phyloP scores from a whole-genome alignment of 53 echinoderm and acorn worm species.

The Antedon mediterranea region DNA sequence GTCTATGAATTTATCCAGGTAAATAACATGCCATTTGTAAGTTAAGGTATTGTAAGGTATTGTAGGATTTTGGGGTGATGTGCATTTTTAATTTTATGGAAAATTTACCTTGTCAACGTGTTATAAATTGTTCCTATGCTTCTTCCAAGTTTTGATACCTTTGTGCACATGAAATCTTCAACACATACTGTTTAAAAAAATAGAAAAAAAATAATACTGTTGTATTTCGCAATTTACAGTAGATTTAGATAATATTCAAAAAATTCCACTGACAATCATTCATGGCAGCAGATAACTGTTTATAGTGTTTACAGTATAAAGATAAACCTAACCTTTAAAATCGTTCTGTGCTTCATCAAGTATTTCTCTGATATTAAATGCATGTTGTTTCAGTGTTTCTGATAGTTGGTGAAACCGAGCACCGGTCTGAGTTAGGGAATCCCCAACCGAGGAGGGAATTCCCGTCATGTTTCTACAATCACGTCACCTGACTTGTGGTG shows the following conservation, averaged over 20 bases:
- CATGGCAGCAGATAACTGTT: too few species aligned
- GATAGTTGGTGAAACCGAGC: background rate
- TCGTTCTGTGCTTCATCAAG: background rate
- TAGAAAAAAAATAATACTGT: too few species aligned
- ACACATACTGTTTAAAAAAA: constrained; percentile 12
- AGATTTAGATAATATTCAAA: too few species aligned
- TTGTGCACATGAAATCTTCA: constrained; percentile 16
- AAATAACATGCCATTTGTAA: too few species aligned
- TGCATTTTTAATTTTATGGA: background rate
- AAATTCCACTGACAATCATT: too few species aligned
- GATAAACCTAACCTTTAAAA: background rate
- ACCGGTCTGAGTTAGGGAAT: background rate
- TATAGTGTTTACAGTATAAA: too few species aligned
- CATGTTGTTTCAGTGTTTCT: background rate
- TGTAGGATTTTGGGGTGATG: too few species aligned
- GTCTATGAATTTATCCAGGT: too few species aligned
- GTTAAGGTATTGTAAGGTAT: too few species aligned
- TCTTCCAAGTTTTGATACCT: constrained; percentile 18
- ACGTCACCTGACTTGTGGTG: background rate
- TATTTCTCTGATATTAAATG: background rate
- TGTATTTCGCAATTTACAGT: too few species aligned
- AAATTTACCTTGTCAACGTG: constrained; percentile 23
- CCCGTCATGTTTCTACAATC: background rate
- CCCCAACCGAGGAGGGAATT: background rate
- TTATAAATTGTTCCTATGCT: constrained; percentile 25